Base-by-base conservation (phyloP, 1,140 invertebrate species). In the Whitmania pigra region DNA sequence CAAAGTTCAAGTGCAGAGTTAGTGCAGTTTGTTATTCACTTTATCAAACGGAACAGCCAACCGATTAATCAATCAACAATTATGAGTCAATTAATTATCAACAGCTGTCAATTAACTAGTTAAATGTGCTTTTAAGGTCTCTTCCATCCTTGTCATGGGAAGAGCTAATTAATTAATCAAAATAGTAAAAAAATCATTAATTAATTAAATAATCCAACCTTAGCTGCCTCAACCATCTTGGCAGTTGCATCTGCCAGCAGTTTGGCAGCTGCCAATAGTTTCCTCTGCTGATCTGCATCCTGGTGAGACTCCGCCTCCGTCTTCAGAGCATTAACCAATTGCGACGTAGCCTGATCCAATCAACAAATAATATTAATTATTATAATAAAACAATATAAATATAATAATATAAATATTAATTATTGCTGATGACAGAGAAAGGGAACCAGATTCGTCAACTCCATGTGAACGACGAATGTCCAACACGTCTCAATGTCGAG, bases 231-330 rank as follows among this genome's bases (percentile, higher is more conserved):
- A 2, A 97, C 93, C 88, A 97, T 90, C 74, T 89, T 87, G 0
- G 93, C 90, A 0, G 96, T 99, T 11, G 95, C 95, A 83, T 98
- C 94, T 2, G 95, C 94, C 18, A 98, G 83, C 66, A 90, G 84
- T 81, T 94, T 96, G 7, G 93, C 80, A 55, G 78, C 84, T 0
- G 92, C 93, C 57, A 97, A 81, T 9, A 98, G 80, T 74, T 92
- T 86, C 71, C 90, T 87, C 78, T 98, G 94, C 22, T 91, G 86
- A 68, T 97, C 93, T 0, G 89, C 88, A 81, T 94, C 91, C 0
- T 89, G 87, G 75, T 93, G 88, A 55, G 86, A 75, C 74, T 95
- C 92, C 0, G 94, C 95, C 80, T 97, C 92, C 29, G 89, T 89
- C 73, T 95, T 94, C 74, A 96, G 97, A 72, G 89, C 91, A 79